Base-by-base conservation (phyloP, 2,888 invertebrate species). In the Cosmorhoe ocellata region DNA sequence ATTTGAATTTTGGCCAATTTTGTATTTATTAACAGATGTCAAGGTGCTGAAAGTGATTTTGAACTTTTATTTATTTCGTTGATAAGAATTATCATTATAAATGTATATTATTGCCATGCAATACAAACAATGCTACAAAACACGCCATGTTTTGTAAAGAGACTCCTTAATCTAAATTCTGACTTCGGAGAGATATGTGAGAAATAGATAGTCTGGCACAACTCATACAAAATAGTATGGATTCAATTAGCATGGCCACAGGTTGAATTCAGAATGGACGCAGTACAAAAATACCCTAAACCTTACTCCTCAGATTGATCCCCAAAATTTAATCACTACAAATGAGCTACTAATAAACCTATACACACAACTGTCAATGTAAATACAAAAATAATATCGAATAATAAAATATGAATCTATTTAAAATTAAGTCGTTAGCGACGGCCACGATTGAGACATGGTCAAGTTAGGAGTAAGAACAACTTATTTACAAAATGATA, bases 261-360 rank as follows among this genome's bases (percentile, higher is more conserved):
- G n/a, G n/a, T n/a, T n/a, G n/a, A n/a, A n/a, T n/a, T n/a, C n/a
- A n/a, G n/a, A n/a, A n/a, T n/a, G n/a, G n/a, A 67, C 70, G 77
- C 66, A 58, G 45, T 67, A 71, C 71, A 70, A 71, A 74, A n/a
- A n/a, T n/a, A n/a, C n/a, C n/a, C n/a, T 67, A 68, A 67, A 67
- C 63, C 72, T 74, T 74, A 77, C 75, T 79, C 76, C 77, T 70
- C 68, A 71, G 67, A 73, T 78, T 71, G 75, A 74, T 71, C 55
- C 59, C 52, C 52, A 59, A 64, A 59, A 62, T 47, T 42, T 56
- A 57, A 62, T 60, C 49, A 54, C 47, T 61, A 58, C 60, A 42
- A 56, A 51, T 66, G 64, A 61, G 58, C 62, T 63, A 71, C 69
- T 63, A 68, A 64, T 61, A 64, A 67, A 62, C 55, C 63, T 51